These are phyloP conservation scores for Trichosurus vulpecula DNA, from an alignment of 2,797 vertebrate genomes.

Conservation along the genomic window DNA sequence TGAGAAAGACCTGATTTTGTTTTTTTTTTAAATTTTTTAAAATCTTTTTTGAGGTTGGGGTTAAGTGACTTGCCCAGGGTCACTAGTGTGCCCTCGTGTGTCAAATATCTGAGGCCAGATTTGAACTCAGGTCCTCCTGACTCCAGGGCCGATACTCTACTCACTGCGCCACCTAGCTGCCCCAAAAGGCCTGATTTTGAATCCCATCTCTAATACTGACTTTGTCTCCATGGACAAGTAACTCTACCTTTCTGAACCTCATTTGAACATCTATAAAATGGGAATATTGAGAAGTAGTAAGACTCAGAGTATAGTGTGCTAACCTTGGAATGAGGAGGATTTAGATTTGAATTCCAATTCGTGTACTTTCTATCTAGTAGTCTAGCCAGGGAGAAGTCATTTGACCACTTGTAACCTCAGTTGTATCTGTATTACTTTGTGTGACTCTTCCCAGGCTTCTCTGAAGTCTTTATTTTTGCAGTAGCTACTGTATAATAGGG, in stretches of 20 bases:
- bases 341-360: neutral
- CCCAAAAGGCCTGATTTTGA: too few relatives aligned
- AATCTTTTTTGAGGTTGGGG: too few relatives aligned
- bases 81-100: too few relatives aligned
- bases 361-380: neutral
- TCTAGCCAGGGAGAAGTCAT: neutral
- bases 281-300: neutral
- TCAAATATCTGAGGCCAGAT: too few relatives aligned
- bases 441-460: neutral
- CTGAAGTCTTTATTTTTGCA: neutral
- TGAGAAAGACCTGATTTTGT: too few relatives aligned
- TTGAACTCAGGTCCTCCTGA: too few relatives aligned
- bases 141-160: too few relatives aligned
- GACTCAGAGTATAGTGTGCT: neutral
- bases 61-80: too few relatives aligned
- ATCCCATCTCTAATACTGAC: neutral
- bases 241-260: neutral
- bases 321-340: neutral
- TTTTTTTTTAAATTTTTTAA: too few relatives aligned
- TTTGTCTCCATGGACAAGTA: neutral
- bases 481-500: neutral
- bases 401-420: neutral
- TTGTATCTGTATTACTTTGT: neutral
- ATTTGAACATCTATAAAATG: neutral
- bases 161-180: too few relatives aligned